Percentiles rank a stretch among this genome's conserved stretches.
Conservation (phyloP, 2,797 vertebrate genomes). For the Selene dorsalis region DNA sequence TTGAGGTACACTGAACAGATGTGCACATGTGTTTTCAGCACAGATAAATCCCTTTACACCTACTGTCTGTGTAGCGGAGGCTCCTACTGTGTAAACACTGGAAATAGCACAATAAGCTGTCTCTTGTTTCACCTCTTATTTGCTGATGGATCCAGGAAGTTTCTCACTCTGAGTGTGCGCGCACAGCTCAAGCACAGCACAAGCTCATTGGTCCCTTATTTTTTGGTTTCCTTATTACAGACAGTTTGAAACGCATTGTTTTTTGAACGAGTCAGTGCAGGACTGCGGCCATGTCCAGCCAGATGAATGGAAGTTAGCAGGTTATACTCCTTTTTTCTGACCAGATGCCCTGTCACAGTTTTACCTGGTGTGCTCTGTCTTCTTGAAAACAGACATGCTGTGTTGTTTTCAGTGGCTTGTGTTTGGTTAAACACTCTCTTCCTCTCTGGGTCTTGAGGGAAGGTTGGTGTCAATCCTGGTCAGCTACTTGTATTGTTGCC, state of each 20-base stretch:
- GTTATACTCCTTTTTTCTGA: constrained; percentile 31
- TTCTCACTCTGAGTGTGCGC: constrained; percentile 41
- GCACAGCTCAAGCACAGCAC: too few relatives aligned
- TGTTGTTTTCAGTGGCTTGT: constrained; percentile 11
- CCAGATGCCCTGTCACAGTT: constrained; percentile 30
- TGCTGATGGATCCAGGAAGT: constrained; percentile 74
- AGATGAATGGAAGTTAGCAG: constrained; percentile 3
- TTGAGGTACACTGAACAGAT: constrained; percentile 5
- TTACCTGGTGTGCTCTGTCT: background rate
- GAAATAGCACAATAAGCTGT: constrained; percentile 49
- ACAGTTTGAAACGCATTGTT: constrained; percentile 43
- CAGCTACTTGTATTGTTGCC: constrained; percentile 39
- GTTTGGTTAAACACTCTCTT: constrained; percentile 2
- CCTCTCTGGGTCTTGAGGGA: background rate
- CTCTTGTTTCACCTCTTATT: constrained; percentile 68
- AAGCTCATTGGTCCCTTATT: too few relatives aligned
- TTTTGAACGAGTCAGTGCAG: constrained; percentile 3
- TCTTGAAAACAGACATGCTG: background rate
- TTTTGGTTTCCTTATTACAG: constrained; percentile 58
- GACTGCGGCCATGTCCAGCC: constrained; percentile 18
- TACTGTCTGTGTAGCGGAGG: constrained; percentile 12
- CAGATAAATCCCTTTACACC: constrained; percentile 28
- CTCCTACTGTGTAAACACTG: constrained; percentile 48
- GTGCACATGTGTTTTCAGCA: constrained; percentile 20
- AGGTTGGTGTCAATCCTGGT: constrained; percentile 35